A percentile compares a stretch with the other conserved stretches of the same genome.
Evolutionary conservation across 2,888 invertebrate species (phyloP).

Genomic region (Hirtodrosophila cameraria): DNA sequence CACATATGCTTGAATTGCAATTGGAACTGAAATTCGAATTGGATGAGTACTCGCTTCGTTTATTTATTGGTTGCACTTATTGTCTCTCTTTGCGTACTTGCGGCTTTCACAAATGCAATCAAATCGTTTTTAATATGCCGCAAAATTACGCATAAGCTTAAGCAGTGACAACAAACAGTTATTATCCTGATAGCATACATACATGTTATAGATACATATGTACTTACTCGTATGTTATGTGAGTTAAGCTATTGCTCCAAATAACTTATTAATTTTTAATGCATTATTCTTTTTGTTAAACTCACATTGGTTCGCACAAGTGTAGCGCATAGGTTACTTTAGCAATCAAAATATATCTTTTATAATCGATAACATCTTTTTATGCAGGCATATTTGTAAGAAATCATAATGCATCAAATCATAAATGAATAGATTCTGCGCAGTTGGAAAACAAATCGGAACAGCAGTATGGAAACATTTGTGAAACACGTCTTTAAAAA

Average conservation of each 20-base stretch:
- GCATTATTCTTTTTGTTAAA: too few relatives aligned
- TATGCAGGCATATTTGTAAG: too few relatives aligned
- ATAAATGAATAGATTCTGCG: too few relatives aligned
- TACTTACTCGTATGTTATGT: too few relatives aligned
- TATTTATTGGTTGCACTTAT: conserved; percentile 48
- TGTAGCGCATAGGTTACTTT: too few relatives aligned
- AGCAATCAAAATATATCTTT: neutral
- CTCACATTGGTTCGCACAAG: too few relatives aligned
- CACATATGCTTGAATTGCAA: conserved; percentile 3
- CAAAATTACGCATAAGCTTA: conserved; percentile 20
- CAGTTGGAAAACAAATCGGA: too few relatives aligned
- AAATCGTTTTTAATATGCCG: conserved; percentile 54
- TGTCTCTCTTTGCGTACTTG: conserved; percentile 32
- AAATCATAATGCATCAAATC: too few relatives aligned
- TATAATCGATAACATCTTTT: too few relatives aligned
- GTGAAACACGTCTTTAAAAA: too few relatives aligned
- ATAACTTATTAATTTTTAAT: conserved; percentile 8
- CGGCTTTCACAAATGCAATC: conserved; percentile 48
- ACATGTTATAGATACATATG: too few relatives aligned
- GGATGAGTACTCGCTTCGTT: conserved; percentile 31
- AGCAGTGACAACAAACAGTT: conserved; percentile 4
- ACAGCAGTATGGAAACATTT: too few relatives aligned
- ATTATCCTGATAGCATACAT: neutral
- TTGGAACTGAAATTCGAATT: conserved; percentile 4
- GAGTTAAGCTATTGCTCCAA: neutral